Evolutionary conservation across 2,888 invertebrate genomes (phyloP), one percentile per base, ranked within the genome.

Genomic region (Agriopis leucophaearia): DNA sequence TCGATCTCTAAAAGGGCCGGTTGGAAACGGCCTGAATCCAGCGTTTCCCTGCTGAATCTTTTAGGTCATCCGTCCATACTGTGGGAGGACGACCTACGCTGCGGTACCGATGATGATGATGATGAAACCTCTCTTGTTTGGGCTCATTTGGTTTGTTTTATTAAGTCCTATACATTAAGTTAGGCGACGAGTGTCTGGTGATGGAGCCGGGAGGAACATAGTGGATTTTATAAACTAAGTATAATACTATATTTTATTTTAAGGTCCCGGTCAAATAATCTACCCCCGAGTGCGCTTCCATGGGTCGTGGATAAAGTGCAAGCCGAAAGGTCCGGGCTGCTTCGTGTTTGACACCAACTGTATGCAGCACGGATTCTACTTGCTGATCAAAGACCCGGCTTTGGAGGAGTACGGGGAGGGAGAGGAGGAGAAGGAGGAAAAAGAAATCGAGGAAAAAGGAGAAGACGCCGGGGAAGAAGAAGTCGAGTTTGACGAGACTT

Each of bases 321-420:
- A 96, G 82, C 96, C 97, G 0, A 95, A 95, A 76, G 97, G 97
- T 0, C 94, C 95, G 0, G 97, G 97, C 0, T 96, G 96, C 65
- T 97, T 96, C 78, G 95, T 96, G 4, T 97, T 97, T 76, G 96
- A 97, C 72, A 95, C 95, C n/a, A 95, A 96, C 71, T 96, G 96
- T 74, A 96, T 97, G 95, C 96, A 96, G 74, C 96, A 96, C 76
- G 97, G 97, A 0, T 96, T 97, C 95, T 90, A 94, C 94, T 57
- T 95, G 95, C 75, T 91, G 51, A 77, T 95, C 42, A 94, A 94
- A 71, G 95, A 96, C 80, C 95, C 95, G 0, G 90, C 78, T 36
- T 63, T 78, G 3, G 87, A 88, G 55, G 90, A 90, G 72, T 85
- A 74, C 6, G 93, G 91, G 0, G 94, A 92, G 70, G 92, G 85